Evolutionary conservation across 1,140 invertebrate genomes (phyloP), one percentile per base, ranked within the genome.

Genomic region (Drosophila azteca): DNA sequence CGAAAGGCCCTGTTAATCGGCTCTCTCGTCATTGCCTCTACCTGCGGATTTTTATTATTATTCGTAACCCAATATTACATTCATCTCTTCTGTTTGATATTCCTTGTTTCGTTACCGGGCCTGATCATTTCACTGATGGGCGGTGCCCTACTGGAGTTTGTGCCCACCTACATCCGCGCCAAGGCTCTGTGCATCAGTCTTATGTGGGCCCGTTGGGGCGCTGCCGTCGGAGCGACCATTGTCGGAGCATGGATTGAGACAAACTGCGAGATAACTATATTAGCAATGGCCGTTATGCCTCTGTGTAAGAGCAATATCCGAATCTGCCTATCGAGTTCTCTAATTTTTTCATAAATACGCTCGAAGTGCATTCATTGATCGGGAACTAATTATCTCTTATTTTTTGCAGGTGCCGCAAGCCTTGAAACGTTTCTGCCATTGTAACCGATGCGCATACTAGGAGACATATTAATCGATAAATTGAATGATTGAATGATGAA

Each of bases 171-270:
- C 15, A 6, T 84, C 2, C 77, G 81, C 0, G 81, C 43, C 9
- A 85, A 85, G 45, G 81, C 81, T 0, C 5, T 85, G 13, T 85
- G 81, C 29, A 85, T 85, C 1, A 67, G 81, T 22, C 29, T 85
- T 35, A 85, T 85, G 81, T 85, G 81, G 81, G 50, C 65, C 6
- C 68, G 81, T 0, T 77, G 53, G 41, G 81, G 81, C 1, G 81
- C 81, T 2, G 73, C 66, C 0, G 20, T 84, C 2, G 81, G 81
- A 3, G 52, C 80, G 6, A 44, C 60, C 1, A n/a, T 80, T 6
- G 52, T 79, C 26, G 81, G 81, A 3, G 43, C 44, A 8, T 46
- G 26, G 35, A 51, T 85, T 43, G 73, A 80, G n/a, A n/a, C 50
- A 0, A 45, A 24, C 22, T 85, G 81, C n/a, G 81, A 84, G 44